phyloP scores from a whole-genome alignment of 2,888 invertebrate genomes.

The Polymixis lichenea region DNA sequence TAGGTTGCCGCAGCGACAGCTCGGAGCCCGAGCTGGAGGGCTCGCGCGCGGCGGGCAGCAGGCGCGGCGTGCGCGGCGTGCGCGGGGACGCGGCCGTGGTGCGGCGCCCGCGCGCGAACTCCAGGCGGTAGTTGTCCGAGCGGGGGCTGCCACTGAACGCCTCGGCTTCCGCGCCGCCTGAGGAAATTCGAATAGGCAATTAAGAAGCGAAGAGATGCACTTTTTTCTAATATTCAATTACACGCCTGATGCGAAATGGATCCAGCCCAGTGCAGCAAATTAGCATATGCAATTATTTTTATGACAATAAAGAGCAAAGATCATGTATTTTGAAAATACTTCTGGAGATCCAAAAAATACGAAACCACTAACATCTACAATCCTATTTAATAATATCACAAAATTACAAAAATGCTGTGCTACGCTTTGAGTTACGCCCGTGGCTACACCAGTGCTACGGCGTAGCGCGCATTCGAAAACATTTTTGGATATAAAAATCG shows the following conservation, averaged over 20 bases:
- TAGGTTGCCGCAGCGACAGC: constrained; percentile 83
- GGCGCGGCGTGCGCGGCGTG: constrained; percentile 84
- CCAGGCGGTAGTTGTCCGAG: constrained; percentile 93
- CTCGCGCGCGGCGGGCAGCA: constrained; percentile 78
- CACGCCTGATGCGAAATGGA: no score
- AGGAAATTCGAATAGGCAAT: rapidly evolving
- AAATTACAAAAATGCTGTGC: neutral
- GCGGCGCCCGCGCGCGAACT: constrained; percentile 93
- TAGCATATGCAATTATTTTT: neutral
- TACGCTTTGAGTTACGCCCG: constrained; percentile 1
- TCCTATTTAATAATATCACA: neutral
- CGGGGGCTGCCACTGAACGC: constrained; percentile 87
- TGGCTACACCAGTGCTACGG: constrained; percentile 14
- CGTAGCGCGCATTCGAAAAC: neutral
- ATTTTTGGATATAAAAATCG: no score
- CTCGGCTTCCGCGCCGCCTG: constrained; percentile 75
- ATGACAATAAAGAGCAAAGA: neutral
- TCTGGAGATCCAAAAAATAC: neutral
- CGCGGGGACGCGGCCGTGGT: constrained; percentile 82
- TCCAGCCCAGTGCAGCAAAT: no score
- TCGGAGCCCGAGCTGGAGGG: constrained; percentile 86
- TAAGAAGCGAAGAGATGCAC: neutral
- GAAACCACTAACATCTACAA: neutral
- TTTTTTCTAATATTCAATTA: neutral
- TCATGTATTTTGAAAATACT: neutral